These are phyloP conservation scores for Polydrusus pterygomalis DNA, from an alignment of 2,888 invertebrate genomes.

Conservation along the genomic window DNA sequence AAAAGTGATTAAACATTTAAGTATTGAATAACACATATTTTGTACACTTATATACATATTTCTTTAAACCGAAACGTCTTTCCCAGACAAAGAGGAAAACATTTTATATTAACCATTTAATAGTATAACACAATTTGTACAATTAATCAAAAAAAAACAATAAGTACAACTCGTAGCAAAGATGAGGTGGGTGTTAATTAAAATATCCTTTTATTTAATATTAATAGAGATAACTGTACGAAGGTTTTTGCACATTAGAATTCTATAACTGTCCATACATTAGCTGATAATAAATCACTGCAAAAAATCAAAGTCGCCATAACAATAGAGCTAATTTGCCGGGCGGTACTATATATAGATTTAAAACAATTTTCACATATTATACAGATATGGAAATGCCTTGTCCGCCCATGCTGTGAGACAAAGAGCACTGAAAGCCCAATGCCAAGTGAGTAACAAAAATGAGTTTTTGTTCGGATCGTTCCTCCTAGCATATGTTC, in stretches of 20 bases:
- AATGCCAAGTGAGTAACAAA: too few species aligned
- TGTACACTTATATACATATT: slow-evolving; percentile 65
- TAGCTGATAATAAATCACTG: slow-evolving; percentile 6
- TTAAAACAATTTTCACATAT: too few species aligned
- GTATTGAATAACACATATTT: slow-evolving; percentile 63
- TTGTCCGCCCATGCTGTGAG: too few species aligned
- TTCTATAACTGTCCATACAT: slow-evolving; percentile 59
- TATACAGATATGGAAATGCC: too few species aligned
- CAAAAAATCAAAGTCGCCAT: not conserved
- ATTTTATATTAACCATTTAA: slow-evolving; percentile 67
- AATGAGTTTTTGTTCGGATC: too few species aligned
- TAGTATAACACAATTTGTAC: slow-evolving; percentile 80
- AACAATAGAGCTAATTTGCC: too few species aligned
- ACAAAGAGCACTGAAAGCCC: too few species aligned
- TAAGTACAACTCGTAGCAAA: slow-evolving; percentile 83
- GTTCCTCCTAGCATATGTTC: too few species aligned
- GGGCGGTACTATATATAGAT: too few species aligned
- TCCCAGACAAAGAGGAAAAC: slow-evolving; percentile 64
- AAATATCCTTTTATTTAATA: slow-evolving; percentile 47
- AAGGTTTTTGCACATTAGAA: slow-evolving; percentile 65
- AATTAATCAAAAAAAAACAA: slow-evolving; percentile 73
- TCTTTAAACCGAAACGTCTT: slow-evolving; percentile 54
- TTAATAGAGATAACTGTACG: slow-evolving; percentile 66
- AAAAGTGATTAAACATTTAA: slow-evolving; percentile 60
- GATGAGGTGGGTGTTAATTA: slow-evolving; percentile 72